Percentiles rank a stretch among this genome's conserved stretches.
phyloP scores from a whole-genome alignment of 1,140 invertebrate genomes.

The Nasonia longicornis region DNA sequence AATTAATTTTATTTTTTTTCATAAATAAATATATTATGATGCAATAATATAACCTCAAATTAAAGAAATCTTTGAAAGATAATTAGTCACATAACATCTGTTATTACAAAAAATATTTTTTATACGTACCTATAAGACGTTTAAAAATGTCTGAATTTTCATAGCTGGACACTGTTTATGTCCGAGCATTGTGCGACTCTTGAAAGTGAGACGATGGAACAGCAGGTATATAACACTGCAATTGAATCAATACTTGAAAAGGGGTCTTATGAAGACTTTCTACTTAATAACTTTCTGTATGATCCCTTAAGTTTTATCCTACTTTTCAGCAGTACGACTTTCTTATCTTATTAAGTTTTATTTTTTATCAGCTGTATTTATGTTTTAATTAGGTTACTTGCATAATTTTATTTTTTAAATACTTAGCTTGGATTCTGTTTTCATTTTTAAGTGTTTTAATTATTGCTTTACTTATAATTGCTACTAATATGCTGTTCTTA shows the following conservation, averaged over 20 bases:
- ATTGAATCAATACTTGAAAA: slow-evolving; percentile 39
- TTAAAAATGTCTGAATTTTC: slow-evolving; percentile 51
- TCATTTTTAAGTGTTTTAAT: slow-evolving; percentile 5
- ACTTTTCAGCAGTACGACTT: not conserved
- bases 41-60: not conserved
- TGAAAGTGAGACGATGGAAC: slow-evolving; percentile 57
- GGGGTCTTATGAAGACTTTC: slow-evolving; percentile 31
- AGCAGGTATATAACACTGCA: slow-evolving; percentile 57
- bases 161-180: slow-evolving; percentile 55
- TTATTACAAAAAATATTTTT: not conserved
- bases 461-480: not conserved
- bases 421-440: slow-evolving; percentile 10
- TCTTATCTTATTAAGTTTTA: not conserved
- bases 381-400: slow-evolving; percentile 2
- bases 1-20: not conserved
- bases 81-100: not conserved
- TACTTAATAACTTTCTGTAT: slow-evolving; percentile 15
- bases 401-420: slow-evolving; percentile 18
- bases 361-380: not conserved
- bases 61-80: not conserved
- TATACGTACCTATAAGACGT: not conserved
- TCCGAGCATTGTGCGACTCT: slow-evolving; percentile 50
- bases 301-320: slow-evolving; percentile 4
- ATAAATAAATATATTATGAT: not conserved
- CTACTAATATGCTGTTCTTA: not conserved